These are phyloP conservation scores for Heliocidaris erythrogramma DNA, from an alignment of 35 echinoderm and acorn worm genomes.

Conservation along the genomic window DNA sequence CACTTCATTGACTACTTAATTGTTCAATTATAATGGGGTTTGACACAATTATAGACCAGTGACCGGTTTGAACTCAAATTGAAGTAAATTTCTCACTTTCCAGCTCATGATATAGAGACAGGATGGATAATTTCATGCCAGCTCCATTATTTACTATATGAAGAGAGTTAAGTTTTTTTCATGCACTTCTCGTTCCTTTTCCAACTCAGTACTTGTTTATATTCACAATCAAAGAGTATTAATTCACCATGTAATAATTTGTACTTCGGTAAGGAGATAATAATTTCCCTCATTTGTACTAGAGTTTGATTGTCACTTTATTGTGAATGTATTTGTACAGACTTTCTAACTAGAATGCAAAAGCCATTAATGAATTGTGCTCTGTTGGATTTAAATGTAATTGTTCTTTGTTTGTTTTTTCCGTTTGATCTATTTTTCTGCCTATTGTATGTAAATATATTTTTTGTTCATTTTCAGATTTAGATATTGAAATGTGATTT, in stretches of 20 bases:
- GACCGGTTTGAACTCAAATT: neutral
- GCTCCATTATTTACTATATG: neutral
- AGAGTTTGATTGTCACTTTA: neutral
- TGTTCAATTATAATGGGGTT: neutral
- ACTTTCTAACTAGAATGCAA: neutral
- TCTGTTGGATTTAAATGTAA: neutral
- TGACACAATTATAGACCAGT: neutral
- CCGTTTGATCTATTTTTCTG: neutral
- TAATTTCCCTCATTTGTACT: constrained; percentile 18
- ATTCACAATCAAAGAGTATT: constrained; percentile 7
- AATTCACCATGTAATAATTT: constrained; percentile 19
- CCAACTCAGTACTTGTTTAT: neutral
- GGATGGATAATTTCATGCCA: neutral
- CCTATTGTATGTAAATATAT: neutral
- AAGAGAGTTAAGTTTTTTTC: neutral
- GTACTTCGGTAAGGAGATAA: neutral
- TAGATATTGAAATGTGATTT: neutral
- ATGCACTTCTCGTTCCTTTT: neutral
- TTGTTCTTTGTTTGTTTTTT: neutral
- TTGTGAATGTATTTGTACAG: neutral
- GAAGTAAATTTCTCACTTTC: neutral
- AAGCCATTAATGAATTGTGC: neutral
- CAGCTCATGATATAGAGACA: neutral
- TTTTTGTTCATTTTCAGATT: neutral
- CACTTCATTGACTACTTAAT: neutral